Conservation (phyloP, 2,888 invertebrate genomes). For the Cylloceria caligata region DNA sequence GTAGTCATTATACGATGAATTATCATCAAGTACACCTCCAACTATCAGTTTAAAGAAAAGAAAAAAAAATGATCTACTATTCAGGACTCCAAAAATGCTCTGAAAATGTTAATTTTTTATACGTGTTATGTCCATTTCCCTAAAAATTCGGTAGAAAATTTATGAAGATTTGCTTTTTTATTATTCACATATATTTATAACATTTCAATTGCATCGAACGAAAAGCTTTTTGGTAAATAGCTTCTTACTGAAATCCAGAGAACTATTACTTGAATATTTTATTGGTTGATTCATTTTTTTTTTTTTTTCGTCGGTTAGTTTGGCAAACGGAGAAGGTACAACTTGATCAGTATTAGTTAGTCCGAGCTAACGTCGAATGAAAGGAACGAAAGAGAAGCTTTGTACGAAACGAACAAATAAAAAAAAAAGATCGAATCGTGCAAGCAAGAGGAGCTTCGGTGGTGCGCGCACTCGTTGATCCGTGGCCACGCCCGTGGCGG, state of each 20-base stretch:
- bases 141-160: no score
- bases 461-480: conserved; percentile 79
- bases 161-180: no score
- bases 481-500: conserved; percentile 84
- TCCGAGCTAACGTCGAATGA: conserved; percentile 25
- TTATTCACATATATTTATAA: not conserved
- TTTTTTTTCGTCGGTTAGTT: not conserved
- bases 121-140: no score
- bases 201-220: not conserved
- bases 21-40: conserved; percentile 1
- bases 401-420: conserved; percentile 58
- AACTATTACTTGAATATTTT: not conserved
- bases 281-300: not conserved
- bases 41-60: not conserved
- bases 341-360: not conserved
- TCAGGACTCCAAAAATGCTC: not conserved
- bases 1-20: not conserved
- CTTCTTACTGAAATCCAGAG: not conserved
- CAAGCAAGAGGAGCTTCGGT: conserved; percentile 76
- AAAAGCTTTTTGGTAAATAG: no score
- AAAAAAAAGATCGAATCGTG: conserved; percentile 51
- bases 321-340: not conserved
- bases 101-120: not conserved
- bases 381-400: conserved; percentile 59
- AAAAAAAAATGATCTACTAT: not conserved